These are phyloP conservation scores for Ctena decussata DNA, from an alignment of 2,888 invertebrate genomes.

Conservation along the genomic window DNA sequence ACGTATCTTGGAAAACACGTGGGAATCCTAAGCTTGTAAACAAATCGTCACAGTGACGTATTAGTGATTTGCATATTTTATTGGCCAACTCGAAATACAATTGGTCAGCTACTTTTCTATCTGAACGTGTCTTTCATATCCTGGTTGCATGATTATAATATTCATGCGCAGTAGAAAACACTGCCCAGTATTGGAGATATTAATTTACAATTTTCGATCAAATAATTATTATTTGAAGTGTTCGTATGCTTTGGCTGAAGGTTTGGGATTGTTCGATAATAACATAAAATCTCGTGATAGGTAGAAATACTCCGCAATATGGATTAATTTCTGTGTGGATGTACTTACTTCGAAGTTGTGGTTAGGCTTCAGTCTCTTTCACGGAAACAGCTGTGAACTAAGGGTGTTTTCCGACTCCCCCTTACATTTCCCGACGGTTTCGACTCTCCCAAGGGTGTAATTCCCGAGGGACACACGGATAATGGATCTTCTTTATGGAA, in stretches of 20 bases:
- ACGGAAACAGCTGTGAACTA: constrained; percentile 64
- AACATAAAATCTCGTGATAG: neutral
- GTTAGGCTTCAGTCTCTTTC: constrained; percentile 67
- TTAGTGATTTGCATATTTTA: constrained; percentile 56
- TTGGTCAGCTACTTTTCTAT: constrained; percentile 57
- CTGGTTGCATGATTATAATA: constrained; percentile 61
- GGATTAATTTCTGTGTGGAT: constrained; percentile 56
- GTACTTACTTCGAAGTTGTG: constrained; percentile 41
- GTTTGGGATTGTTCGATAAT: neutral
- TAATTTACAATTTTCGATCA: neutral
- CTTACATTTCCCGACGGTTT: constrained; percentile 60
- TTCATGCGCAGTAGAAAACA: constrained; percentile 54
- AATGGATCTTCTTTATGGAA: constrained; percentile 84
- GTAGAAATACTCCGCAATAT: neutral
- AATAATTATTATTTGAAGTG: neutral
- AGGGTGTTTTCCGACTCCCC: constrained; percentile 61
- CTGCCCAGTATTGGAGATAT: neutral
- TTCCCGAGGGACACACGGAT: constrained; percentile 79
- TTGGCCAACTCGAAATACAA: constrained; percentile 49
- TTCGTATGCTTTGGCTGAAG: neutral
- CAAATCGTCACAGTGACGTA: constrained; percentile 62
- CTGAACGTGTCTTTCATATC: constrained; percentile 69
- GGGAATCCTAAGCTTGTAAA: constrained; percentile 53
- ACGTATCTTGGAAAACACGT: neutral
- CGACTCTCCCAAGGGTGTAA: constrained; percentile 81